Evolutionary conservation across 1,140 invertebrate genomes (phyloP), one percentile per base, ranked within the genome.

Genomic region (Tetragnatha versicolor): DNA sequence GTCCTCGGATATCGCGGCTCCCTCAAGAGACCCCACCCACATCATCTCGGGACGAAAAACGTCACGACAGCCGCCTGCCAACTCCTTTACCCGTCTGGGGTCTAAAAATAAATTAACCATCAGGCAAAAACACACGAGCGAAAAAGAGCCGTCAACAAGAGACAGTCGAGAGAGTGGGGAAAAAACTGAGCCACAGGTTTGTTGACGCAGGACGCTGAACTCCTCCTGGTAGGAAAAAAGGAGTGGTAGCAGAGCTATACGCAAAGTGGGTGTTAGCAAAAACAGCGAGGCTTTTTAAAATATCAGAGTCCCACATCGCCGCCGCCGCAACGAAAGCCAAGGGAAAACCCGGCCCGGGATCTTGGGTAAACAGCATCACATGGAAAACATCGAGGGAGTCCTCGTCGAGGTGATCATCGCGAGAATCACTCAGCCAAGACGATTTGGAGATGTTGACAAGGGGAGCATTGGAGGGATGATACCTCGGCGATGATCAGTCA

Each of bases 181-280:
- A 51, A 33, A 35, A 60, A 6, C 20, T 25, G 9, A 68, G 14
- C 17, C 65, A 33, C 42, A 31, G 45, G 42, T 51, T 53, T 53
- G 66, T 70, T 70, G 66, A 70, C 49, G 31, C 47, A 70, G 47
- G 47, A n/a, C 66, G 66, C 47, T 70, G 66, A 70, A 70, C 66
- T 51, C 9, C 22, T 35, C n/a, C 17, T 2, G 12, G 17, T 3
- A 31, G n/a, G 17, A 22, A 47, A 3, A 6, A n/a, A 2, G 20
- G 5, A 27, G 47, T n/a, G n/a, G 47, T 31, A 20, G 7, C 2
- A 17, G 17, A 17, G 10, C 10, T 14, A 42, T 17, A 53, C 31
- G 49, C 31, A 31, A 70, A 70, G 66, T 70, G 66, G 66, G 66
- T 70, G 66, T 53, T 25, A 53, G 66, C 10, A 53, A 70, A 70